Conservation (phyloP, 35 echinoderm and acorn worm genomes). For the Apostichopus californicus region DNA sequence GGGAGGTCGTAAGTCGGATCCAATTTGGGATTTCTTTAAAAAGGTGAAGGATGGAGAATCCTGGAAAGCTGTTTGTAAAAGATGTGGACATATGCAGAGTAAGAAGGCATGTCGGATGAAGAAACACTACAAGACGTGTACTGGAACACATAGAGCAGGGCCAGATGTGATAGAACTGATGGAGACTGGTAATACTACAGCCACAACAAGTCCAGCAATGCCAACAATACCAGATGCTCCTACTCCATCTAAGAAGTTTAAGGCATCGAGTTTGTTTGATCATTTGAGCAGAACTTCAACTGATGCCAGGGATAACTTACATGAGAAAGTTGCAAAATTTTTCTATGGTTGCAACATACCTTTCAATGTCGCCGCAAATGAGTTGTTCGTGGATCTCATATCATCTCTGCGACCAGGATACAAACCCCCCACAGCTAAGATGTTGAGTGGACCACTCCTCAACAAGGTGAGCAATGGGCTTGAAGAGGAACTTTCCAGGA, state of each 20-base stretch:
- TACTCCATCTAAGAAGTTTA: too few relatives aligned
- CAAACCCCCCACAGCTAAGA: conserved; percentile 43
- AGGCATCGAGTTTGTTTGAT: too few relatives aligned
- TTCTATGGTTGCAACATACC: conserved; percentile 59
- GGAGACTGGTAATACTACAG: too few relatives aligned
- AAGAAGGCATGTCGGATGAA: neutral
- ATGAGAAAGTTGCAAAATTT: conserved; percentile 53
- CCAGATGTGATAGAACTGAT: too few relatives aligned
- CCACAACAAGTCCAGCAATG: too few relatives aligned
- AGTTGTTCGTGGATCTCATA: conserved; percentile 28
- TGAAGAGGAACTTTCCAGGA: conserved; percentile 21
- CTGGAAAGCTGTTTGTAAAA: conserved; percentile 12
- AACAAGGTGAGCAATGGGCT: conserved; percentile 25
- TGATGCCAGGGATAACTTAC: neutral
- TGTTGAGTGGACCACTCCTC: conserved; percentile 41
- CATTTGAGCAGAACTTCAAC: too few relatives aligned
- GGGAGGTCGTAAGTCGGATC: neutral
- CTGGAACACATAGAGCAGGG: too few relatives aligned
- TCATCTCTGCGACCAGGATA: conserved; percentile 57
- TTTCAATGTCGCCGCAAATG: conserved; percentile 38
- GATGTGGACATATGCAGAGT: neutral
- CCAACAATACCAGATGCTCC: too few relatives aligned
- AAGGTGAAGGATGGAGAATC: neutral
- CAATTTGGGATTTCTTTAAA: neutral
- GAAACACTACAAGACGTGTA: too few relatives aligned